Conservation (phyloP, 2,888 invertebrate species). For the Eurytoma adleriae region DNA sequence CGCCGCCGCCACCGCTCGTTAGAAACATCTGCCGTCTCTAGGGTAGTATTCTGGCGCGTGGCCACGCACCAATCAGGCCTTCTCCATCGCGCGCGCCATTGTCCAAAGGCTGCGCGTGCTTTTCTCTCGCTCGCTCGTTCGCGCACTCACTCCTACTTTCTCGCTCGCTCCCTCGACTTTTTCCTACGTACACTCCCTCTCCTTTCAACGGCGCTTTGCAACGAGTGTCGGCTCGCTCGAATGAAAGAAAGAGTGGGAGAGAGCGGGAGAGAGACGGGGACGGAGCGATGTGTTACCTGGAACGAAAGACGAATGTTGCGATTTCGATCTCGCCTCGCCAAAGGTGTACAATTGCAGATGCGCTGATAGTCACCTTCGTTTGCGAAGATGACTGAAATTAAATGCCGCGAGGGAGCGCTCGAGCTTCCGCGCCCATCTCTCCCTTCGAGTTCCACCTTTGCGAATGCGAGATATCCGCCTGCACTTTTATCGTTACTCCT, state of each 20-base stretch:
- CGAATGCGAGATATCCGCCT: too few species aligned
- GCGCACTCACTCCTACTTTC: conserved; percentile 6
- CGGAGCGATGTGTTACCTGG: conserved; percentile 44
- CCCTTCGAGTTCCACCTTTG: too few species aligned
- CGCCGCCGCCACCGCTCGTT: conserved; percentile 64
- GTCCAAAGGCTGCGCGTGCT: conserved; percentile 51
- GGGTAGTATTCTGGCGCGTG: conserved; percentile 69
- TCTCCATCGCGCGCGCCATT: conserved; percentile 60
- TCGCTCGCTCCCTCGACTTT: neutral
- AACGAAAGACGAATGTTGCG: conserved; percentile 47
- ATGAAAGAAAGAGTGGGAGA: neutral
- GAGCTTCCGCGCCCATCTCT: neutral
- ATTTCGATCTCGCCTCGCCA: conserved; percentile 44
- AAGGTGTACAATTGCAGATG: conserved; percentile 52
- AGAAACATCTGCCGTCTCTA: conserved; percentile 73
- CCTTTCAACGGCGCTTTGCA: conserved; percentile 2
- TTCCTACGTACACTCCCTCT: neutral
- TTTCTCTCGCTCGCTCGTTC: neutral
- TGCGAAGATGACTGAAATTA: conserved; percentile 46
- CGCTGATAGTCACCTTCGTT: conserved; percentile 34
- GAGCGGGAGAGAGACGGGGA: neutral
- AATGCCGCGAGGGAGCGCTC: neutral
- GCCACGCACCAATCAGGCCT: conserved; percentile 67
- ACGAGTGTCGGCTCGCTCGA: neutral
- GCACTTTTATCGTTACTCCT: too few species aligned